A percentile compares a stretch with the other conserved stretches of the same genome.
Evolutionary conservation across 2,113 vertebrate genomes (phyloP).

Genomic region (Nothobranchius furzeri): DNA sequence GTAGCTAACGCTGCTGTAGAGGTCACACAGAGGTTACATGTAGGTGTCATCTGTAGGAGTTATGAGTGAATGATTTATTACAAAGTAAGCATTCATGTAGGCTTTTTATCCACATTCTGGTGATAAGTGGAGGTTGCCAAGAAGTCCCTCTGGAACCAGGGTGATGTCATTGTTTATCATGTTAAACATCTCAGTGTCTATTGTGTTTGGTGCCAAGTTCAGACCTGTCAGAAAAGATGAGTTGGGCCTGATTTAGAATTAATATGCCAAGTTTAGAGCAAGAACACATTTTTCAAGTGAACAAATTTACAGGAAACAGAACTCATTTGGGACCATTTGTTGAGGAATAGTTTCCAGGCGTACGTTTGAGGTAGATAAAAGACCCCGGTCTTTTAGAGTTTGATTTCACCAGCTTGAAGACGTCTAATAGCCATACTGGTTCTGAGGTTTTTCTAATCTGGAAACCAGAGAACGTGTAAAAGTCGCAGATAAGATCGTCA

Average conservation of each 20-base stretch:
- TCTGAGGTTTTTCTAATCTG: slow-evolving; percentile 40
- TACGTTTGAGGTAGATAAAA: slow-evolving; percentile 21
- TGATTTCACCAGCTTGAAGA: slow-evolving; percentile 21
- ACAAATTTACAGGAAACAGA: slow-evolving; percentile 44
- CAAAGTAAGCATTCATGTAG: slow-evolving; percentile 21
- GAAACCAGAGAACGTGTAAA: slow-evolving; percentile 46
- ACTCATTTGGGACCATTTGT: slow-evolving; percentile 41
- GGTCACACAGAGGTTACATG: slow-evolving; percentile 54
- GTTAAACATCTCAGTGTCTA: slow-evolving; percentile 5
- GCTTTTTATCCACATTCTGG: slow-evolving; percentile 20
- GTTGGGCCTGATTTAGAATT: slow-evolving; percentile 13
- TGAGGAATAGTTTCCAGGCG: slow-evolving; percentile 38
- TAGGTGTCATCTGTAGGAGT: slow-evolving; percentile 59
- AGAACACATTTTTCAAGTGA: slow-evolving; percentile 46
- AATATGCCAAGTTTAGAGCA: slow-evolving; percentile 45
- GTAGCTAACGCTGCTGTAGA: slow-evolving; percentile 43
- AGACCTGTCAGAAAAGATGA: slow-evolving; percentile 30
- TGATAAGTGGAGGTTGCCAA: slow-evolving; percentile 20
- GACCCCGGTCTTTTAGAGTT: slow-evolving; percentile 24
- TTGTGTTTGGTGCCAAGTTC: slow-evolving; percentile 26
- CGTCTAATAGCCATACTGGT: slow-evolving; percentile 14
- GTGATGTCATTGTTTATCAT: slow-evolving; percentile 20
- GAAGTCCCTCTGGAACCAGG: slow-evolving; percentile 14
- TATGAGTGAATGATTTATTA: slow-evolving; percentile 57
- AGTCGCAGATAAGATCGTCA: slow-evolving; percentile 24